Evolutionary conservation across 2,888 invertebrate species (phyloP).

Genomic region (Synanthedon myopaeformis): DNA sequence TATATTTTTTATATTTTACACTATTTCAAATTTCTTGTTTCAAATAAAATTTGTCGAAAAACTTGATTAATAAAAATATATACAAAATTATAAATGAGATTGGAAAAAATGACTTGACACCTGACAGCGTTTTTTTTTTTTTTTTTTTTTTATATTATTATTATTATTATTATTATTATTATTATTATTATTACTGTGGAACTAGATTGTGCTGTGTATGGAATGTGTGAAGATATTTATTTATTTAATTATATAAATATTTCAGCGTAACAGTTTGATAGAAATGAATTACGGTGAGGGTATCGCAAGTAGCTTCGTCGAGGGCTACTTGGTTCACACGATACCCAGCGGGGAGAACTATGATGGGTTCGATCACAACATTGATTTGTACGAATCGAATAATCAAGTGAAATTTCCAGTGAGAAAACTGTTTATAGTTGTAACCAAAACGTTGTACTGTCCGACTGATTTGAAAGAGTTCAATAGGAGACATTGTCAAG

Average conservation of each 20-base stretch:
- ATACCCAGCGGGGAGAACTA: constrained; percentile 51
- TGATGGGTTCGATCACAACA: constrained; percentile 28
- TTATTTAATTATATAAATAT: background rate
- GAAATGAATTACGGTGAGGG: constrained; percentile 70
- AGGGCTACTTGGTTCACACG: constrained; percentile 72
- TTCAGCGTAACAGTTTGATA: background rate
- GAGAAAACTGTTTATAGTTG: constrained; percentile 71
- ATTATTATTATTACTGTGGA: too few species aligned
- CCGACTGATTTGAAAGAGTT: constrained; percentile 64
- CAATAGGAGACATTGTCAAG: constrained; percentile 26
- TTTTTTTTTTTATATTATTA: too few species aligned
- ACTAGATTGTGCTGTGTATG: too few species aligned
- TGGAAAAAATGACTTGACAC: too few species aligned
- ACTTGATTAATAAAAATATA: too few species aligned
- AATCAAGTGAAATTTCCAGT: constrained; percentile 63
- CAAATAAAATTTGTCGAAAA: too few species aligned
- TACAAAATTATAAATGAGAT: too few species aligned
- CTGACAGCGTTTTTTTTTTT: too few species aligned
- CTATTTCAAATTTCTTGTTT: too few species aligned
- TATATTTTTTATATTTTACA: too few species aligned
- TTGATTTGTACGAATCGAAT: constrained; percentile 39
- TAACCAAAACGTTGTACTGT: constrained; percentile 70
- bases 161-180: too few species aligned
- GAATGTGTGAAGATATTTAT: too few species aligned
- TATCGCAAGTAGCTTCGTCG: constrained; percentile 75